Evolutionary conservation across 2,113 vertebrate species (phyloP), one percentile per base, ranked within the genome.

Genomic region (Ursus arctos): DNA sequence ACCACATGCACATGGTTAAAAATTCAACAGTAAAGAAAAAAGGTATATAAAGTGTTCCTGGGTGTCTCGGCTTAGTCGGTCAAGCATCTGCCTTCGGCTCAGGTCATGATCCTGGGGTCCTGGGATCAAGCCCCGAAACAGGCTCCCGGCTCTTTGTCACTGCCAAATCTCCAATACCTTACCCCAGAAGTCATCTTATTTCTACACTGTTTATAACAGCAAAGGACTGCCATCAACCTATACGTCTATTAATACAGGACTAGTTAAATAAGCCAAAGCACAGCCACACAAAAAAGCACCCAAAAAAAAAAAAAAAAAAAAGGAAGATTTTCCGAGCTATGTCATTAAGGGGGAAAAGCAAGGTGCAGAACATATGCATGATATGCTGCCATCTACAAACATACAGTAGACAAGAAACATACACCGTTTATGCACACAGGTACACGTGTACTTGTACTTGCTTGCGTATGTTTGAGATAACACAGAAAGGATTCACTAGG

Each of bases 11-110:
- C 8, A 21, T 7, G 3, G 33, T 53, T 93, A 72, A 87, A 88
- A 91, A 91, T 43, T 91, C 86, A 91, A 65, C 33, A 88, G 71
- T 24, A 89, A 71, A 59, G 61, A 53, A 55, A 85, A 10, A 76
- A 71, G 10, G 24, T 21, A 63, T 0, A 91, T 19, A 67, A 47
- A 76, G 7, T 16, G 31, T 87, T 67, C 65, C 65, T n/a, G 33
- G 65, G 16, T 6, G 0, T 31, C 65, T 67, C 31, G 15, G 65
- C 65, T 67, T 18, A 67, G 31, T 65, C 3, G 8, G 67, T 69
- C 36, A n/a, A 69, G 67, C 18, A 36, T 19, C 67, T 69, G 33
- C 67, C 67, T 69, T 69, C 18, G 0, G 16, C 33, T 69, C 67
- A 9, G 33, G 67, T n/a, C 67, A 69, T 69, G 16, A 36, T 69